Percentiles rank a stretch among this genome's conserved stretches.
phyloP scores from a whole-genome alignment of 2,888 invertebrate genomes.

The Agonum fuliginosum region DNA sequence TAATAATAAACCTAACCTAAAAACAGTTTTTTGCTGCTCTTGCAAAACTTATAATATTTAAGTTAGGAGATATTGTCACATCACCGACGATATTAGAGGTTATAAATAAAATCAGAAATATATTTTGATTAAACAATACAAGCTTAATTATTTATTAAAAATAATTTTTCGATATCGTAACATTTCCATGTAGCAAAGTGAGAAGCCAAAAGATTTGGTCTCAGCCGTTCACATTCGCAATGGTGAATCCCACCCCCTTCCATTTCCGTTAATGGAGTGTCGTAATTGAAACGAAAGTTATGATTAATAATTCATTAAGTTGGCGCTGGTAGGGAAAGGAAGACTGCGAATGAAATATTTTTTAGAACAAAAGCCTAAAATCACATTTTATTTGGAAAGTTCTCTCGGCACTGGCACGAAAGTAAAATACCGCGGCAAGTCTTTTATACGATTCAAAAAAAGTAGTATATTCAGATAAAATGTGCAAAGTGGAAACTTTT shows the following conservation, averaged over 20 bases:
- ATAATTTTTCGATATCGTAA: too few relatives aligned
- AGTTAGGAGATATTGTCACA: too few relatives aligned
- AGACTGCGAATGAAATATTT: conserved; percentile 25
- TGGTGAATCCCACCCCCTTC: too few relatives aligned
- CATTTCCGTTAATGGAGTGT: conserved; percentile 17
- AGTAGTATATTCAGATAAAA: conserved; percentile 43
- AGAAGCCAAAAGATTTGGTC: neutral
- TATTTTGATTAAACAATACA: too few relatives aligned
- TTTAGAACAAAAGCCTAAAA: conserved; percentile 40
- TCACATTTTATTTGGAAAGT: conserved; percentile 40
- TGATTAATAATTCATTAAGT: conserved; percentile 32
- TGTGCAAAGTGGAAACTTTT: conserved; percentile 47
- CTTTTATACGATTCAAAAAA: conserved; percentile 44
- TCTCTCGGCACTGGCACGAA: conserved; percentile 2
- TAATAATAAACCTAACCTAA: too few relatives aligned
- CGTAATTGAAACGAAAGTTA: conserved; percentile 20
- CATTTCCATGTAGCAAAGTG: neutral
- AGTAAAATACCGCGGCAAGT: conserved; percentile 30
- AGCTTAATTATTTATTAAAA: too few relatives aligned
- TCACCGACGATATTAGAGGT: too few relatives aligned
- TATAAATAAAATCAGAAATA: too few relatives aligned
- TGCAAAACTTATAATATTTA: too few relatives aligned
- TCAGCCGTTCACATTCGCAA: conserved; percentile 8
- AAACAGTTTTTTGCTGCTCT: too few relatives aligned
- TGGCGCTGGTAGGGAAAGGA: neutral